phyloP scores from a whole-genome alignment of 2,797 vertebrate genomes.

The Sternarchorhynchus goeldii region DNA sequence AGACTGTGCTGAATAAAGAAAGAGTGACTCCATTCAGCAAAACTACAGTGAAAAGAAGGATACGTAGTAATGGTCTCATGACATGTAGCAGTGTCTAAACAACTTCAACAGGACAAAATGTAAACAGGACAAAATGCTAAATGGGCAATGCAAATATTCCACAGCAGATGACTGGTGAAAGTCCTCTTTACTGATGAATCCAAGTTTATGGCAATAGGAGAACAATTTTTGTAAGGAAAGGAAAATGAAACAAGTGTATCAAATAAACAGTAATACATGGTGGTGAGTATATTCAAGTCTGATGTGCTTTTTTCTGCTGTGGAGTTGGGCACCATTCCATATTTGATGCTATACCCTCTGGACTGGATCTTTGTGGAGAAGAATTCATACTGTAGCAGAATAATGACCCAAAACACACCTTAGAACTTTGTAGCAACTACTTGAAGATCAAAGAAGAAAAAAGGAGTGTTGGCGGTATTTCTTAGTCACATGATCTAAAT shows the following conservation, averaged over 20 bases:
- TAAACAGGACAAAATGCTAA: neutral
- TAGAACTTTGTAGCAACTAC: neutral
- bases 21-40: too few species aligned
- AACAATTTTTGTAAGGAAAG: neutral
- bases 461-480: too few species aligned
- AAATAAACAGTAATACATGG: neutral
- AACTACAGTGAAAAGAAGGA: neutral
- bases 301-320: neutral
- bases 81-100: neutral
- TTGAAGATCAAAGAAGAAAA: conserved; percentile 2
- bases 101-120: conserved; percentile 4
- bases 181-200: too few species aligned
- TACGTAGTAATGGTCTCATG: neutral
- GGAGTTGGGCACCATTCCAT: neutral
- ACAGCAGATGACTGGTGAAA: neutral
- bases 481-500: too few species aligned
- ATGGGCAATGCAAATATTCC: neutral
- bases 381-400: conserved; percentile 1
- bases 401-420: neutral
- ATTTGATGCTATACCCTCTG: neutral
- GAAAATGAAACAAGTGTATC: neutral
- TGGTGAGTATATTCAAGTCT: conserved; percentile 2
- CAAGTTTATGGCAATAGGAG: neutral
- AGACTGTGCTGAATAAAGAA: conserved; percentile 1
- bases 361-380: neutral